phyloP scores from a whole-genome alignment of 2,113 vertebrate genomes.

The Salminus brasiliensis region DNA sequence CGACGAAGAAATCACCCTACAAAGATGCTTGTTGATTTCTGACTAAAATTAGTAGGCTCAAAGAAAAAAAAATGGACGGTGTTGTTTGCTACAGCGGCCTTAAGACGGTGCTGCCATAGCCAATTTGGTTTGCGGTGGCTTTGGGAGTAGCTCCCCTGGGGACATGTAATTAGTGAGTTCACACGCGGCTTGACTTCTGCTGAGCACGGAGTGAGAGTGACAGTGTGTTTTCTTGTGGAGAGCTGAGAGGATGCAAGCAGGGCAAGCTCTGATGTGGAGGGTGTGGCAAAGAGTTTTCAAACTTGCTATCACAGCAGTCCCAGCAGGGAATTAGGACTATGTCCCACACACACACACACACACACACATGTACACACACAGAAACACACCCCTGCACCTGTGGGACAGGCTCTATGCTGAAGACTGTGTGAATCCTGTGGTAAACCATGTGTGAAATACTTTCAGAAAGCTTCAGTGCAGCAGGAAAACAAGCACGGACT shows the following conservation, averaged over 20 bases:
- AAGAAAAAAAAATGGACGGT: too few relatives aligned
- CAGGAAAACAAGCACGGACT: constrained; percentile 36
- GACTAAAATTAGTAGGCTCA: constrained; percentile 61
- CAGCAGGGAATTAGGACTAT: neutral
- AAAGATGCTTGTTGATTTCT: constrained; percentile 53
- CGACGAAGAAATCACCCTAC: too few relatives aligned
- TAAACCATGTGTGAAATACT: constrained; percentile 61
- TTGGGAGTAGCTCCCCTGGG: constrained; percentile 53
- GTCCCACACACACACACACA: constrained; percentile 19
- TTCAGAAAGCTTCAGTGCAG: neutral
- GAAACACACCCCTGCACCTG: constrained; percentile 49
- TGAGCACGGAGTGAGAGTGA: constrained; percentile 58
- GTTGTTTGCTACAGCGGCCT: constrained; percentile 56
- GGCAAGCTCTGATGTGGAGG: constrained; percentile 71
- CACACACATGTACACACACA: constrained; percentile 1
- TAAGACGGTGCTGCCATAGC: constrained; percentile 50
- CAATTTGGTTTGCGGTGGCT: constrained; percentile 57
- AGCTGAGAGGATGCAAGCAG: constrained; percentile 54
- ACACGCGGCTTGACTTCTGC: constrained; percentile 59
- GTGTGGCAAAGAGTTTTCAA: constrained; percentile 63
- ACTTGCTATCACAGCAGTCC: constrained; percentile 6
- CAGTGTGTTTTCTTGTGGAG: constrained; percentile 69
- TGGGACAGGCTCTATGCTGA: constrained; percentile 58
- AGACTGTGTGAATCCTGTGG: constrained; percentile 67
- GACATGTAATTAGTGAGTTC: constrained; percentile 70